Conservation (phyloP, 2,797 vertebrate genomes). For the Phataginus tetradactyla region DNA sequence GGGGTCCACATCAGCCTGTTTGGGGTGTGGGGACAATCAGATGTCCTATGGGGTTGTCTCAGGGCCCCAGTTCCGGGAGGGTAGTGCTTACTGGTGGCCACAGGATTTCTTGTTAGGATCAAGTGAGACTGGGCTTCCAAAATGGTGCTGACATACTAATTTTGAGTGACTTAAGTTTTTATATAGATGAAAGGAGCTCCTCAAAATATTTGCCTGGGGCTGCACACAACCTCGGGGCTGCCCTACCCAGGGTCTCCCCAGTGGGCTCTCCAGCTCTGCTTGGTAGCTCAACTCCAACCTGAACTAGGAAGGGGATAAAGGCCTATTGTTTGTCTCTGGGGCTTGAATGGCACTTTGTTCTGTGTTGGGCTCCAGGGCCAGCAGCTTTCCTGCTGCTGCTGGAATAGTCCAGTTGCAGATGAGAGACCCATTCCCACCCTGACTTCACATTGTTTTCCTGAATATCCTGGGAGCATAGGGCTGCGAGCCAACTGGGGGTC, state of each 20-base stretch:
- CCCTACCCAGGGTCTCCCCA: not conserved
- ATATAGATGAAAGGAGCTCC: not conserved
- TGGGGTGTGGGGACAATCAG: not conserved
- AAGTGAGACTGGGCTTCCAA: not conserved
- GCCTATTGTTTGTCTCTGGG: constrained; percentile 49
- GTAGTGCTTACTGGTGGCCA: not conserved
- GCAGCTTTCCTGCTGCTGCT: not conserved
- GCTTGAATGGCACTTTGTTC: constrained; percentile 72
- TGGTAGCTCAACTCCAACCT: not conserved
- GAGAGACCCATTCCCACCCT: not conserved
- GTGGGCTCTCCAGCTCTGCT: not conserved
- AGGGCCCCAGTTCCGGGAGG: not conserved
- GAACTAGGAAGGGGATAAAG: constrained; percentile 51
- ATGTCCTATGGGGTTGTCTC: not conserved
- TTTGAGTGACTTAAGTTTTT: not conserved
- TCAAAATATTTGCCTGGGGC: not conserved
- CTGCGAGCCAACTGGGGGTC: not conserved
- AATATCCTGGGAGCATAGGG: not conserved
- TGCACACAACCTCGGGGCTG: not conserved
- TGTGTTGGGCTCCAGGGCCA: not conserved
- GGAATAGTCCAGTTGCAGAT: not conserved
- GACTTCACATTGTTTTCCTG: not conserved
- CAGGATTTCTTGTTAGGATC: not conserved
- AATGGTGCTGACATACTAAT: not conserved
- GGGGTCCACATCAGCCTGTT: not conserved